Percentiles rank a stretch among this genome's conserved stretches.
Conservation (phyloP, 1,140 invertebrate species). For the Drosophila kohkoa region DNA sequence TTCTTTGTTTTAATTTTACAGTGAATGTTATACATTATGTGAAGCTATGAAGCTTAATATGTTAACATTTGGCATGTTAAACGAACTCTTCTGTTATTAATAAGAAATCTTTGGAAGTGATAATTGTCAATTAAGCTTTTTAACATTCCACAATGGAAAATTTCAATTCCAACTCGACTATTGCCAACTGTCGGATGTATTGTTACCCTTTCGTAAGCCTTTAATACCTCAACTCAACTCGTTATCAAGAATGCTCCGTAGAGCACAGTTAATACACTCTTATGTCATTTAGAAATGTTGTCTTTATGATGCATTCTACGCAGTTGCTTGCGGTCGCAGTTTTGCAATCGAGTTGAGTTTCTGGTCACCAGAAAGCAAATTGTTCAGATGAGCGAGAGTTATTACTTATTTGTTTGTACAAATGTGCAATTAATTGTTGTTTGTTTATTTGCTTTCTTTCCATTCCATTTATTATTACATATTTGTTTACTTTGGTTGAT, state of each 20-base stretch:
- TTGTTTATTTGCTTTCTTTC: slow-evolving; percentile 44
- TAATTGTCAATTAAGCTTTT: not conserved
- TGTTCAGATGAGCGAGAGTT: slow-evolving; percentile 26
- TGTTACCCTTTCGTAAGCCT: not conserved
- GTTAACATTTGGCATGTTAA: not conserved
- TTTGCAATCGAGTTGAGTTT: slow-evolving; percentile 11
- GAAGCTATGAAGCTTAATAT: no score
- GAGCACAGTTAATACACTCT: not conserved
- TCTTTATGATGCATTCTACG: slow-evolving; percentile 12
- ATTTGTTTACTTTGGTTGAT: slow-evolving; percentile 44
- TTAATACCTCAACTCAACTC: not conserved
- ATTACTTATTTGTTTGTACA: slow-evolving; percentile 62
- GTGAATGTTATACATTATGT: no score
- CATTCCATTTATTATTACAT: slow-evolving; percentile 35
- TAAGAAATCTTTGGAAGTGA: not conserved
- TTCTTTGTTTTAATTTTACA: no score
- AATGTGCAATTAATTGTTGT: slow-evolving; percentile 71
- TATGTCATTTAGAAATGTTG: not conserved
- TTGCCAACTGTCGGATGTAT: not conserved
- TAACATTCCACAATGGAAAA: not conserved
- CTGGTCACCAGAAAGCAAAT: slow-evolving; percentile 16
- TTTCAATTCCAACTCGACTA: not conserved
- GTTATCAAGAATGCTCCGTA: slow-evolving; percentile 3
- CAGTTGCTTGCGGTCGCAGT: slow-evolving; percentile 6
- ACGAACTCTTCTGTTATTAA: not conserved